phyloP scores from a whole-genome alignment of 2,888 invertebrate species.

The Chloromyia formosa region DNA sequence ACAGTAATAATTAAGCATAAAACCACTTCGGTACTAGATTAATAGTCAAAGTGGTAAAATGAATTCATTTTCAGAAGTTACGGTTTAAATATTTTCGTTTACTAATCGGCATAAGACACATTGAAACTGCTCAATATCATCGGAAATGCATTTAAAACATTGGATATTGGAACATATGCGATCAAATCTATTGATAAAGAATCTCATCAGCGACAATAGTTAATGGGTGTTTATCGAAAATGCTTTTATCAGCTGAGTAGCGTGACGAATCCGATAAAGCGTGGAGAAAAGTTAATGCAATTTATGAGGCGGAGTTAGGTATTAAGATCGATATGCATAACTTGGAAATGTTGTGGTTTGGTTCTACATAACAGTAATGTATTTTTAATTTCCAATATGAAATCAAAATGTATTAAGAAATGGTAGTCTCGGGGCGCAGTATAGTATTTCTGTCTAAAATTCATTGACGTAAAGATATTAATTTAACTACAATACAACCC shows the following conservation, averaged over 20 bases:
- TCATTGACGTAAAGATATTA: too few relatives aligned
- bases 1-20: too few relatives aligned
- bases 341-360: too few relatives aligned
- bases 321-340: neutral
- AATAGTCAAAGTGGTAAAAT: constrained; percentile 18
- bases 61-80: constrained; percentile 34
- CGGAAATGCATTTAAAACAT: constrained; percentile 10
- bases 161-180: neutral
- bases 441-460: too few relatives aligned
- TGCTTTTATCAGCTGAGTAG: neutral
- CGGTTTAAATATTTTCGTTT: neutral
- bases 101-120: neutral
- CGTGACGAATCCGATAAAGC: neutral
- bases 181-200: constrained; percentile 15
- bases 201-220: constrained; percentile 13
- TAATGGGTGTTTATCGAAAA: constrained; percentile 17
- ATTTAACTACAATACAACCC: too few relatives aligned
- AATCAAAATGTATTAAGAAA: too few relatives aligned
- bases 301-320: neutral
- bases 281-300: neutral
- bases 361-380: too few relatives aligned
- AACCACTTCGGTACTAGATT: constrained; percentile 8
- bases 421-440: too few relatives aligned
- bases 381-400: too few relatives aligned
- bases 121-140: neutral